Base-by-base conservation (phyloP, 1,140 invertebrate species). In the Triops longicaudatus region DNA sequence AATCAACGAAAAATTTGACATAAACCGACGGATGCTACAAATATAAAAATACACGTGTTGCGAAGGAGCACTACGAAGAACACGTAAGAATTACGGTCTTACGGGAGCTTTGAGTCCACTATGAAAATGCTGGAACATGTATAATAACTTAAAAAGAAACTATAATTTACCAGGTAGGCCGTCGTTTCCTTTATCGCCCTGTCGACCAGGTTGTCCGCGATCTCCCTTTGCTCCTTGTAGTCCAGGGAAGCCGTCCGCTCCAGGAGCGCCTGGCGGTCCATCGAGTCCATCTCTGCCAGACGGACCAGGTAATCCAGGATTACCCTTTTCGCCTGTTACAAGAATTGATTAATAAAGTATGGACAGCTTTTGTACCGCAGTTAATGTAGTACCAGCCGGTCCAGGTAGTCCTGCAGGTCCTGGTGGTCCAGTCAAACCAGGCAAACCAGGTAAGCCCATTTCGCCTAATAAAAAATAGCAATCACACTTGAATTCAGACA, bases 321-420 rank as follows among this genome's bases (percentile, higher is more conserved):
- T 63, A 26, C 80, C 80, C 26, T 73, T 28, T 1, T 79, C 76
- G 50, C 80, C 80, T 50, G 42, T 37, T 37, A 2, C 31, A 7
- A 37, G 7, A 37, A 37, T 37, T 37, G 2, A 37, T 4, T 4
- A 37, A 37, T 37, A 37, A 37, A 7, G 31, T 2, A 37, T 37
- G 7, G 2, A 37, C 31, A 2, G 31, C 7, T 37, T 37, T 37
- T 2, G 2, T 7, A 37, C 2, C 2, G 31, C 7, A 37, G 7
- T 4, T 37, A 7, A 37, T 37, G 31, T 63, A 27, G 42, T 11
- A 37, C 77, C 77, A 27, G 17, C 26, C 22, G 79, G 77, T 37
- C 83, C 83, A 41, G 78, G 74, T 12, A 73, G 76, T 72, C 82
- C 83, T 31, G 80, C 74, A 26, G 76, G 74, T 31, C 84, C 84